Conservation (phyloP, 1,140 invertebrate species). For the Drosophila aff. region DNA sequence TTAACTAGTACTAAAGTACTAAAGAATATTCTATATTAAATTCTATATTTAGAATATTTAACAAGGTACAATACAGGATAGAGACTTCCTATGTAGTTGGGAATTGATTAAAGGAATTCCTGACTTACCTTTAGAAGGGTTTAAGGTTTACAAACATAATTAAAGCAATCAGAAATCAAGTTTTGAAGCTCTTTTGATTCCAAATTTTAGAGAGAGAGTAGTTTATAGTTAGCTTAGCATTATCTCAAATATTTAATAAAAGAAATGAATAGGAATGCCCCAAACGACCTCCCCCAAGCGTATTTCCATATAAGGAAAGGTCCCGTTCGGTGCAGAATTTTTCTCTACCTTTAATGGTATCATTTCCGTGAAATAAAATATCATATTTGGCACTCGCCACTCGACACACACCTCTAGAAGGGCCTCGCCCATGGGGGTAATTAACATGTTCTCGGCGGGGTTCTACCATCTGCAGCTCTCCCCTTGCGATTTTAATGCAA, state of each 20-base stretch:
- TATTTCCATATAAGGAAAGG: background rate
- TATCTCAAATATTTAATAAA: background rate
- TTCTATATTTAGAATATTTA: background rate
- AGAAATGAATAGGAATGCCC: background rate
- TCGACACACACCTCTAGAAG: slow-evolving; percentile 15
- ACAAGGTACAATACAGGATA: too few relatives aligned
- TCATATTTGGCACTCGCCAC: background rate
- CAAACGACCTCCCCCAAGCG: background rate
- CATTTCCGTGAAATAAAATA: slow-evolving; percentile 1
- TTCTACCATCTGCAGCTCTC: background rate
- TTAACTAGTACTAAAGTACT: background rate
- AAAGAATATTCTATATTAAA: background rate
- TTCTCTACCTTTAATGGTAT: background rate
- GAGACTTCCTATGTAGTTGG: too few relatives aligned
- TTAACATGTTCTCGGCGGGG: slow-evolving; percentile 13
- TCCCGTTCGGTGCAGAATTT: too few relatives aligned
- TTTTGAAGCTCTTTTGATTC: background rate
- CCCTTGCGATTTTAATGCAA: slow-evolving; percentile 57
- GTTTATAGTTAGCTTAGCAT: too few relatives aligned
- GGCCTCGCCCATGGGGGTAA: slow-evolving; percentile 3
- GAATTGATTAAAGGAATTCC: background rate
- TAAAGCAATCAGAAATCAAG: background rate
- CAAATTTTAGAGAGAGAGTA: too few relatives aligned
- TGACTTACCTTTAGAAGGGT: background rate
- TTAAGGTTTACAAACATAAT: background rate